Evolutionary conservation across 1,140 invertebrate species (phyloP), one percentile per base, ranked within the genome.

Genomic region (Yoshiicerus persimilis): DNA sequence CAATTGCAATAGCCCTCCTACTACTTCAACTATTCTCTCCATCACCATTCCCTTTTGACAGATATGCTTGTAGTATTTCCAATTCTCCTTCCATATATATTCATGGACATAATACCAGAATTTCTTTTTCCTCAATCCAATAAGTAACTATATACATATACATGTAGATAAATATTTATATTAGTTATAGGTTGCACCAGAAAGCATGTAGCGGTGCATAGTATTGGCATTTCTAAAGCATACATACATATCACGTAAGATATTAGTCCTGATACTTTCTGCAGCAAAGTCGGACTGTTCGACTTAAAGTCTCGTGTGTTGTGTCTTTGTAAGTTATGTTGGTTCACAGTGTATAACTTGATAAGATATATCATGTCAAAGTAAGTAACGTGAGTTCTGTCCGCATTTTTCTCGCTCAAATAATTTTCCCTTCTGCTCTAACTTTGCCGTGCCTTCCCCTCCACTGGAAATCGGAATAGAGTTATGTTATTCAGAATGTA

Each of bases 1-100:
- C 85, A 87, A 80, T 77, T 77, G 77, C 86, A 87, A 80, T 80
- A n/a, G 75, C 75, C 75, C 75, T 80, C 32, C 75, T 80, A 38
- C 30, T 38, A 80, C 75, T 36, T 30, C 27, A 30, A 34, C 70
- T 32, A 32, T 34, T 75, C 70, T 75, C 70, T 4, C 16, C 70
- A 30, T 20, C 70, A 27, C 39, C 25, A 64, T 64, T 64, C 25
- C 66, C 66, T 30, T 11, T 10, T 30, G 66, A 25, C 27, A 66
- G 64, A 66, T 25, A 16, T 70, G 30, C 66, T 13, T 70, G 25
- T 32, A 27, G 27, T 30, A 70, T 30, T 70, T 70, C 66, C 66
- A 70, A 70, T 70, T 30, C 41, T 47, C 20, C n/a, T n/a, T 47
- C 66, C 66, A 30, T 27, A 56, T 20, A 16, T 25, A 70, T 70